Percentiles rank a stretch among this genome's conserved stretches.
These are phyloP conservation scores for Exaiptasia diaphana DNA, from an alignment of 64 coral and sea anemone species.

Conservation along the genomic window DNA sequence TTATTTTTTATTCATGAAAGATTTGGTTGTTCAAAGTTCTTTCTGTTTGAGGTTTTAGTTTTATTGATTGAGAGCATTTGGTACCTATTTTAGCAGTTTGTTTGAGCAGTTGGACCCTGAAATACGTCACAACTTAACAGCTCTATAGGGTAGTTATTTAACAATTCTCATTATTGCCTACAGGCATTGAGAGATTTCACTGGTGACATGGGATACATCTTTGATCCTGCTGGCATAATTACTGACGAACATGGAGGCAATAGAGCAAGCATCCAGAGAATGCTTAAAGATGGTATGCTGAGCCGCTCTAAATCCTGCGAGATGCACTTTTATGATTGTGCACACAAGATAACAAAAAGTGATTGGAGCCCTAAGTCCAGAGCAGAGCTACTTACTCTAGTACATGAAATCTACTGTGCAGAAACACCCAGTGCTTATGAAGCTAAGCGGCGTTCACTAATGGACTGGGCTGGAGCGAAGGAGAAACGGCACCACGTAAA, in stretches of 20 bases:
- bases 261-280: slow-evolving; percentile 43
- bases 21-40: too few relatives aligned
- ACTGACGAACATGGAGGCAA: slow-evolving; percentile 49
- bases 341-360: neutral
- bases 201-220: slow-evolving; percentile 30
- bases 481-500: slow-evolving; percentile 13
- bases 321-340: neutral
- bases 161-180: too few relatives aligned
- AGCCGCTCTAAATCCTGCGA: too few relatives aligned
- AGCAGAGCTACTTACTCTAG: neutral
- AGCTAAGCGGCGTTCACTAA: neutral
- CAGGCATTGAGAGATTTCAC: slow-evolving; percentile 15
- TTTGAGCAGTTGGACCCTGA: too few relatives aligned
- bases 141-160: too few relatives aligned
- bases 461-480: slow-evolving; percentile 4
- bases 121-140: too few relatives aligned
- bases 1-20: too few relatives aligned
- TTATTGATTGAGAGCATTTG: too few relatives aligned
- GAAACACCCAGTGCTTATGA: slow-evolving; percentile 13
- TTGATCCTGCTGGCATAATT: slow-evolving; percentile 33
- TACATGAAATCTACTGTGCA: slow-evolving; percentile 9
- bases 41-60: too few relatives aligned
- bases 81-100: too few relatives aligned
- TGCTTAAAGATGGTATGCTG: too few relatives aligned
- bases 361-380: neutral